phyloP scores from a whole-genome alignment of 2,797 vertebrate species.

The Lepus townsendii region DNA sequence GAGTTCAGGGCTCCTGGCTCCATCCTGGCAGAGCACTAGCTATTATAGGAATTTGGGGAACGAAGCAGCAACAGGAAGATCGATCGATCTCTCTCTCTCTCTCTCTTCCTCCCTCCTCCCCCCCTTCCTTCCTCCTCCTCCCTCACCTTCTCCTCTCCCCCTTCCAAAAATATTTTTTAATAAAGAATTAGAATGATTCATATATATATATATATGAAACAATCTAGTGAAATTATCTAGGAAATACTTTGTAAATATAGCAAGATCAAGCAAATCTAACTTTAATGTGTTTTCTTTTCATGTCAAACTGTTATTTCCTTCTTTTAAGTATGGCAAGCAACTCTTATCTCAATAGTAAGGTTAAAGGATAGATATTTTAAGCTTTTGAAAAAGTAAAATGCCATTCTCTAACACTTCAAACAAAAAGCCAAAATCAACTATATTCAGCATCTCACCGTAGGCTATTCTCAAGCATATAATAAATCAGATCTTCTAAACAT shows the following conservation, averaged over 20 bases:
- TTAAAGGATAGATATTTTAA: conserved; percentile 32
- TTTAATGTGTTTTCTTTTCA: not conserved
- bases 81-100: too few relatives aligned
- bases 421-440: not conserved
- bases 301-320: not conserved
- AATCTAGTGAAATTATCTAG: not conserved
- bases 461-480: not conserved
- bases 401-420: conserved; percentile 51
- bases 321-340: not conserved
- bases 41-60: too few relatives aligned
- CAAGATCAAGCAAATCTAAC: not conserved
- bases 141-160: too few relatives aligned
- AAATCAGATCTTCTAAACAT: not conserved
- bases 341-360: not conserved
- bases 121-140: too few relatives aligned
- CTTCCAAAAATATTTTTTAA: too few relatives aligned
- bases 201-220: too few relatives aligned
- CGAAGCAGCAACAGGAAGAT: too few relatives aligned
- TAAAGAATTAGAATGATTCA: too few relatives aligned
- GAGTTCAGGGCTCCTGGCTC: too few relatives aligned
- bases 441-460: not conserved
- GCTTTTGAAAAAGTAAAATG: conserved; percentile 40
- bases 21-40: too few relatives aligned
- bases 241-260: not conserved
- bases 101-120: too few relatives aligned